Base-by-base conservation (phyloP, 2,113 vertebrate species). In the Hyperopisus bebe region DNA sequence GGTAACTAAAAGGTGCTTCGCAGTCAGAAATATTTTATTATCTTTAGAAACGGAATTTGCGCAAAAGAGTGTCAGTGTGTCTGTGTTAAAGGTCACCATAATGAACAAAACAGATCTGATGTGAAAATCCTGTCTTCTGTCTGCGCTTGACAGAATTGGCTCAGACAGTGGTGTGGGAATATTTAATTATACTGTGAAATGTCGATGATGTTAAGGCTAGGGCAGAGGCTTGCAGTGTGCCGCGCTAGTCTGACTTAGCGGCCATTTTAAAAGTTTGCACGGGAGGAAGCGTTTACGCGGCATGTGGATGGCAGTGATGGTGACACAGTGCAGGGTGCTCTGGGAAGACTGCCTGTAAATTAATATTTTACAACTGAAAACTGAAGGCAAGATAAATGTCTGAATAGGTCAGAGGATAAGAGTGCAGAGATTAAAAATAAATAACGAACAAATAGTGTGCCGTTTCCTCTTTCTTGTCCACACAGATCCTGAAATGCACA, bases 141-240 rank as follows among this genome's bases (percentile, higher is more conserved):
- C 35, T 27, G 80, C 15, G 4, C 53, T 35, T 89, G 88, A 84
- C 88, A 85, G 88, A 53, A 7, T 15, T 62, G 77, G 88, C 50
- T 84, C 17, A 17, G 88, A 51, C 47, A 11, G 66, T 17, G 17
- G 42, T 27, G 39, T 51, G 80, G 51, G 80, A 89, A 83, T 89
- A 84, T 89, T 84, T 89, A 82, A 82, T 89, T 89, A 85, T 44
- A 31, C 39, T 24, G 13, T 84, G 88, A 85, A 62, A 44, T 19
- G 15, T 21, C 35, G 44, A 13, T 62, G 53, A 85, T 85, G 77
- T 89, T 58, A 31, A n/a, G 39, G 35, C 51, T 13, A 9, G 2
- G 11, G 55, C 46, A 9, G 35, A 42, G 51, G 58, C 44, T n/a
- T 21, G n/a, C n/a, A 39, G 70, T 51, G 66, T 50, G 15, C n/a